Evolutionary conservation across 2,888 invertebrate genomes (phyloP), one percentile per base, ranked within the genome.

Genomic region (Neocrepidodera transversa): DNA sequence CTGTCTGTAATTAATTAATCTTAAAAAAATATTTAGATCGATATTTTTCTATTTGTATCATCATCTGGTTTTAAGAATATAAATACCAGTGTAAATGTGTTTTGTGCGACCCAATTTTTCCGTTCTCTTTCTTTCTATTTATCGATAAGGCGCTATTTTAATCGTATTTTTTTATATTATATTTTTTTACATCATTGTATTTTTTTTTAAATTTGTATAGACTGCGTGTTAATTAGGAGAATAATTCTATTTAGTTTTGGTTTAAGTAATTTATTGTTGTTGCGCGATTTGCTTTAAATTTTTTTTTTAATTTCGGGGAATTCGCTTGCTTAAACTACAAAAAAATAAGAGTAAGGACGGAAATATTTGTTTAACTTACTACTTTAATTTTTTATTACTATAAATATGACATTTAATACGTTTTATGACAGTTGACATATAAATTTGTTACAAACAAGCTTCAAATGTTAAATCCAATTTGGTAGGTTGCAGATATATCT

Each of bases 1-100:
- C n/a, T n/a, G n/a, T n/a, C 62, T 66, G 66, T 66, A 64, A 67
- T 67, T 66, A 64, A 67, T 67, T 68, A 67, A 70, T 63, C 66
- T 68, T 71, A 73, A 70, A 70, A 73, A 69, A 70, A 54, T 48
- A 58, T 72, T 74, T 72, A 72, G 68, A 74, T 69, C 64, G 70
- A 76, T 77, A 76, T 77, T 76, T 76, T 76, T 76, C 74, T 76
- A 75, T 74, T 70, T 72, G 69, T 72, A 72, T 72, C 70, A 70
- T 70, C 69, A 61, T 58, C 43, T 61, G 60, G 55, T 54, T 52
- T 36, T 63, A 65, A 66, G 62, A 60, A 55, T 64, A 65, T 59
- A 64, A 64, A 54, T 65, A 63, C 67, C 64, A 67, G 66, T 68
- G 64, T 64, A 65, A 65, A 70, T 66, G 70, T 68, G 71, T 70